Percentiles rank a stretch among this genome's conserved stretches.
phyloP scores from a whole-genome alignment of 2,797 vertebrate species.

The Microchirus variegatus region DNA sequence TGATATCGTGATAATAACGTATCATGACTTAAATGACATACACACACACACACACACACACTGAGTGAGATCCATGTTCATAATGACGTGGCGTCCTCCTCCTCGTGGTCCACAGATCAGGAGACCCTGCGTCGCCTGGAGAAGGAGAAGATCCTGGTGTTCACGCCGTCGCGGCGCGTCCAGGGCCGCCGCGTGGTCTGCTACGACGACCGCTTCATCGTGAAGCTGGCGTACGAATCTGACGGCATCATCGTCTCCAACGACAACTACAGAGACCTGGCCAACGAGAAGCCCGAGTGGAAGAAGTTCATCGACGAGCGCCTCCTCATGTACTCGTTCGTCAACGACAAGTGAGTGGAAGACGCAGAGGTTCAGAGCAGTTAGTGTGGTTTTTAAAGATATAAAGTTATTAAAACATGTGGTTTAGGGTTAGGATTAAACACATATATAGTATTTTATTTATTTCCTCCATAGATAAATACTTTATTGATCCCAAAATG shows the following conservation, averaged over 20 bases:
- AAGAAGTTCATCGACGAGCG: slow-evolving; percentile 95
- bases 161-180: slow-evolving; percentile 91
- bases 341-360: slow-evolving; percentile 93
- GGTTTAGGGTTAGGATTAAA: too few relatives aligned
- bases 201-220: slow-evolving; percentile 93
- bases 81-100: too few relatives aligned
- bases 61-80: too few relatives aligned
- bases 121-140: slow-evolving; percentile 90
- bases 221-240: slow-evolving; percentile 92
- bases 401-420: too few relatives aligned
- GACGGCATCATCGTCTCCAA: slow-evolving; percentile 95
- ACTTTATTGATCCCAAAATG: too few relatives aligned
- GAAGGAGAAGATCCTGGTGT: slow-evolving; percentile 93
- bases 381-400: background rate
- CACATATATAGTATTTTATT: too few relatives aligned
- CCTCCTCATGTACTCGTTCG: slow-evolving; percentile 94
- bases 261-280: slow-evolving; percentile 93
- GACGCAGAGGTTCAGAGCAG: background rate
- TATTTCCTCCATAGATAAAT: too few relatives aligned
- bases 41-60: background rate
- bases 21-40: too few relatives aligned
- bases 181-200: slow-evolving; percentile 93
- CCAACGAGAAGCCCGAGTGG: slow-evolving; percentile 94
- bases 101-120: slow-evolving; percentile 84
- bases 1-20: too few relatives aligned